phyloP scores from a whole-genome alignment of 2,113 vertebrate species.

The Vulpes ferrilata region DNA sequence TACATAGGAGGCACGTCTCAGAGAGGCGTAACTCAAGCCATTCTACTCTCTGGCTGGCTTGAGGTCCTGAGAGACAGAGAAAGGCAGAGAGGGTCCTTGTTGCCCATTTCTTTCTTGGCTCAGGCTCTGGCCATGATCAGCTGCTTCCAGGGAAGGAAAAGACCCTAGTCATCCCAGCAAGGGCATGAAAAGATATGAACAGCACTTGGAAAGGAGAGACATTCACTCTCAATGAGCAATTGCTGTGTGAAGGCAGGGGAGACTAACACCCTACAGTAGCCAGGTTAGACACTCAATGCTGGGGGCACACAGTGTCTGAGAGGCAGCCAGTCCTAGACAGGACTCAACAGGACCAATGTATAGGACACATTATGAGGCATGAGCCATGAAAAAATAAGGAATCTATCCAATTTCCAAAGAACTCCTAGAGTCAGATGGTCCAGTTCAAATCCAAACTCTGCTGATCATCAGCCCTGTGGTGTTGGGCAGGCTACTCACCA shows the following conservation, averaged over 20 bases:
- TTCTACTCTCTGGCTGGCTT: background rate
- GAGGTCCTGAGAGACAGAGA: background rate
- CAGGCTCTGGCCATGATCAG: background rate
- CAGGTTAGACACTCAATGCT: background rate
- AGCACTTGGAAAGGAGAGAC: background rate
- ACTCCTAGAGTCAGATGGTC: background rate
- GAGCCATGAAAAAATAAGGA: background rate
- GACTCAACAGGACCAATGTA: fast-evolving
- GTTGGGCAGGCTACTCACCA: background rate
- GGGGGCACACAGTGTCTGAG: background rate
- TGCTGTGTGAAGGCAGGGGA: background rate
- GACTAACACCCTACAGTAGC: background rate
- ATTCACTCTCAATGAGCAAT: background rate
- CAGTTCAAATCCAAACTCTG: slow-evolving; percentile 48
- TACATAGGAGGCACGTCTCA: background rate
- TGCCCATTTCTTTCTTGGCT: background rate
- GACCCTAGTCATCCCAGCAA: background rate
- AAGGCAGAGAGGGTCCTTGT: background rate
- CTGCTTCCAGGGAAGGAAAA: background rate
- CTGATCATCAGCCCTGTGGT: background rate
- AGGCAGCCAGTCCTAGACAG: background rate
- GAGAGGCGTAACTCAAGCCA: background rate
- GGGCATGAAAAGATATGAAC: background rate
- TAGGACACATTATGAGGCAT: background rate
- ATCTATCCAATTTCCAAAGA: background rate